Conservation (phyloP, 2,797 vertebrate genomes). For the Pachyuromys duprasi region DNA sequence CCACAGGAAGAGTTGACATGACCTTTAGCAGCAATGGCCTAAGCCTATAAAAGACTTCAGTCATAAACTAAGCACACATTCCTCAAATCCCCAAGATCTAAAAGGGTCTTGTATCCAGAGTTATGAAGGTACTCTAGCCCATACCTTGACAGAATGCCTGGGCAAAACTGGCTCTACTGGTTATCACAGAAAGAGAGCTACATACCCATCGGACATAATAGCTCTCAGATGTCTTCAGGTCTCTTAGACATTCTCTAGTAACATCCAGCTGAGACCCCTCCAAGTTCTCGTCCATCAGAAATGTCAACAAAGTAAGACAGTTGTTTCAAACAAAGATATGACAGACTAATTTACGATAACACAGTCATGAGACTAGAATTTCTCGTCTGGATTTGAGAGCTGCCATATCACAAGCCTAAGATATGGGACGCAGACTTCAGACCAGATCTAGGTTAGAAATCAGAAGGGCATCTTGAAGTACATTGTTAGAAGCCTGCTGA, state of each 20-base stretch:
- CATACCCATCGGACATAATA: background rate
- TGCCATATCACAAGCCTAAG: background rate
- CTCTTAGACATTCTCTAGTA: too few species aligned
- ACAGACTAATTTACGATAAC: background rate
- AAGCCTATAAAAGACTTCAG: background rate
- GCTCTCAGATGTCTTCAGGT: background rate
- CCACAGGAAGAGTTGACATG: background rate
- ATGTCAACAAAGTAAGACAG: background rate
- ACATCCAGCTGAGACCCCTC: background rate
- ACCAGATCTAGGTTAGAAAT: background rate
- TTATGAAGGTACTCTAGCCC: background rate
- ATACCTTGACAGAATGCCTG: background rate
- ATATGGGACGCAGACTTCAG: background rate
- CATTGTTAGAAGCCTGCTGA: background rate
- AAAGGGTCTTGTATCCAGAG: background rate
- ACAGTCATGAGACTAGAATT: background rate
- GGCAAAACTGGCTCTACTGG: background rate
- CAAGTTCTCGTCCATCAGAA: background rate
- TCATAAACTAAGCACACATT: background rate
- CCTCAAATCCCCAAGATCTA: background rate
- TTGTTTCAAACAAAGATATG: background rate
- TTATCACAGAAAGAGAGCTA: background rate
- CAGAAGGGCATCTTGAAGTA: background rate
- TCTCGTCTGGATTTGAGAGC: background rate
- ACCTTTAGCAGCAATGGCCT: background rate